These are phyloP conservation scores for Cancer borealis DNA, from an alignment of 2,888 invertebrate species.

Conservation along the genomic window DNA sequence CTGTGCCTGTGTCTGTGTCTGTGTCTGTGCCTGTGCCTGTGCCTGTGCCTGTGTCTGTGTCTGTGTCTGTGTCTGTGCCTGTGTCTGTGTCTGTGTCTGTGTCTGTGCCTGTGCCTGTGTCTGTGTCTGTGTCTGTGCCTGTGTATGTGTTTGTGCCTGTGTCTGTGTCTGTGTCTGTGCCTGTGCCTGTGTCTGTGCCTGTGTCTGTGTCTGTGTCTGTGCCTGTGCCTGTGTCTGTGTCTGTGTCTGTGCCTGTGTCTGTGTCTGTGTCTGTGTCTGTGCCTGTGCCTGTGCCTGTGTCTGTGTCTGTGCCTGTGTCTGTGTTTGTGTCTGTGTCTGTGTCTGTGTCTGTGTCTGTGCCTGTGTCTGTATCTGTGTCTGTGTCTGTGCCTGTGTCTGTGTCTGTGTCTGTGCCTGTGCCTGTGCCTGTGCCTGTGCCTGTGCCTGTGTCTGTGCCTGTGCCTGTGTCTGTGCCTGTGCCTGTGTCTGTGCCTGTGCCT, in stretches of 20 bases:
- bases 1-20: too few relatives aligned
- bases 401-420: conserved; percentile 14
- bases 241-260: conserved; percentile 23
- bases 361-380: neutral
- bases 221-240: neutral
- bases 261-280: conserved; percentile 42
- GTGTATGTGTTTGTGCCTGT: neutral
- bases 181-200: neutral
- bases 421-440: conserved; percentile 23
- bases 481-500: neutral
- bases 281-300: conserved; percentile 21
- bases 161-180: neutral
- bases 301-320: conserved; percentile 30
- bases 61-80: too few relatives aligned
- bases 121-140: neutral
- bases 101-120: neutral
- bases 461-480: conserved; percentile 30
- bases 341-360: too few relatives aligned
- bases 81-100: too few relatives aligned
- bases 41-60: neutral
- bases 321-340: neutral
- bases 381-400: neutral
- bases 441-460: conserved; percentile 28
- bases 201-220: neutral
- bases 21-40: neutral